These are phyloP conservation scores for Yponomeuta cagnagella DNA, from an alignment of 2,888 invertebrate genomes.

Conservation along the genomic window DNA sequence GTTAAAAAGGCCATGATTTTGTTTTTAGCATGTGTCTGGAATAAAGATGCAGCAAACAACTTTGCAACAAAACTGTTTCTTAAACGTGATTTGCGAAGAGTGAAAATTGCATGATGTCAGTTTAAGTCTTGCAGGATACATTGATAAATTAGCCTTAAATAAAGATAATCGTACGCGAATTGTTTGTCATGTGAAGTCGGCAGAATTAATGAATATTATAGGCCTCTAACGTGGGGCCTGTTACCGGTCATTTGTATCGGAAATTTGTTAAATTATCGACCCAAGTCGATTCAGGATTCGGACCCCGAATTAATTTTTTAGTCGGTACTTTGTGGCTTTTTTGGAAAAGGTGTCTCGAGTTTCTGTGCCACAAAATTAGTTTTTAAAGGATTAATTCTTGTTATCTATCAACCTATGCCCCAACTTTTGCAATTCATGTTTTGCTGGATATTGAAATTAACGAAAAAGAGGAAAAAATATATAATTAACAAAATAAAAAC, in stretches of 20 bases:
- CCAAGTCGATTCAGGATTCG: constrained; percentile 56
- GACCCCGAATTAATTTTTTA: constrained; percentile 25
- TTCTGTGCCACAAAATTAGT: not conserved
- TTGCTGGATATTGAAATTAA: too few species aligned
- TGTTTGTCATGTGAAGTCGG: constrained; percentile 68
- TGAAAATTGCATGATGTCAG: constrained; percentile 30
- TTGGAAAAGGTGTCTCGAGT: not conserved
- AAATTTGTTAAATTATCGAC: constrained; percentile 70
- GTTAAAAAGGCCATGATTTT: constrained; percentile 16
- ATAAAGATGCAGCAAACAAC: constrained; percentile 12
- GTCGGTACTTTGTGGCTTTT: constrained; percentile 25
- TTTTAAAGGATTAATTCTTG: not conserved
- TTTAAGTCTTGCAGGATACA: constrained; percentile 21
- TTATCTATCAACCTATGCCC: not conserved
- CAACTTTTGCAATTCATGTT: not conserved
- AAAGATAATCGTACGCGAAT: constrained; percentile 67
- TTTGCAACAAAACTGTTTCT: not conserved
- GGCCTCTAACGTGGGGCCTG: constrained; percentile 36
- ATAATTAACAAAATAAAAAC: too few species aligned
- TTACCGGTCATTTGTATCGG: constrained; percentile 57
- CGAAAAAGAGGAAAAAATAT: too few species aligned
- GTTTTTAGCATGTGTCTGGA: constrained; percentile 10
- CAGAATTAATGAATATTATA: constrained; percentile 72
- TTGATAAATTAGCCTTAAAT: constrained; percentile 68
- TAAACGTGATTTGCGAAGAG: constrained; percentile 24